Evolutionary conservation across 2,113 vertebrate genomes (phyloP).

Genomic region (Potamarius usumacintae): DNA sequence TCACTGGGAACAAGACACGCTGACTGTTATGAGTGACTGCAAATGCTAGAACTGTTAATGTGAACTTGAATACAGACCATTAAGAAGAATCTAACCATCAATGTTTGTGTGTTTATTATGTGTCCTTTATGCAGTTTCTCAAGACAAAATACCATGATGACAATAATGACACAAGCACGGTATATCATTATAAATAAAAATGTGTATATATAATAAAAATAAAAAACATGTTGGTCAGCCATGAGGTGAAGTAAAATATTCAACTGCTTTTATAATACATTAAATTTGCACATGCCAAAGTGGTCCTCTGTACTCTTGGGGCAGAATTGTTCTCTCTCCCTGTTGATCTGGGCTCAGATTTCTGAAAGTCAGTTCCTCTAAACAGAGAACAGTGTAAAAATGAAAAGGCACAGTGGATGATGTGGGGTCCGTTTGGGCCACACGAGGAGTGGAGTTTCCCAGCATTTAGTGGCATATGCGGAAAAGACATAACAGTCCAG

Average conservation of each 20-base stretch:
- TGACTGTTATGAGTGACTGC: not conserved
- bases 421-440: not conserved
- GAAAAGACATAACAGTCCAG: not conserved
- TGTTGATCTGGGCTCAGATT: constrained; percentile 31
- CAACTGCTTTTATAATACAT: constrained; percentile 26
- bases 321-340: not conserved
- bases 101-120: constrained; percentile 2
- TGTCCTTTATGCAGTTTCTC: not conserved
- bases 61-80: not conserved
- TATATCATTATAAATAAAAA: constrained; percentile 25
- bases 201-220: not conserved
- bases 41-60: not conserved
- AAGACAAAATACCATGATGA: not conserved
- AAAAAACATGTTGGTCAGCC: not conserved
- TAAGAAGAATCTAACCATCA: not conserved
- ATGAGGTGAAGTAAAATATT: not conserved
- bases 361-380: constrained; percentile 12
- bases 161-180: not conserved
- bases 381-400: constrained; percentile 2
- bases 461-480: not conserved
- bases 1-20: not conserved
- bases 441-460: not conserved
- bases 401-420: not conserved
- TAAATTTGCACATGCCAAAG: not conserved
- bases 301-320: not conserved